phyloP scores from a whole-genome alignment of 2,797 vertebrate genomes.

The Silurus lanzhouensis region DNA sequence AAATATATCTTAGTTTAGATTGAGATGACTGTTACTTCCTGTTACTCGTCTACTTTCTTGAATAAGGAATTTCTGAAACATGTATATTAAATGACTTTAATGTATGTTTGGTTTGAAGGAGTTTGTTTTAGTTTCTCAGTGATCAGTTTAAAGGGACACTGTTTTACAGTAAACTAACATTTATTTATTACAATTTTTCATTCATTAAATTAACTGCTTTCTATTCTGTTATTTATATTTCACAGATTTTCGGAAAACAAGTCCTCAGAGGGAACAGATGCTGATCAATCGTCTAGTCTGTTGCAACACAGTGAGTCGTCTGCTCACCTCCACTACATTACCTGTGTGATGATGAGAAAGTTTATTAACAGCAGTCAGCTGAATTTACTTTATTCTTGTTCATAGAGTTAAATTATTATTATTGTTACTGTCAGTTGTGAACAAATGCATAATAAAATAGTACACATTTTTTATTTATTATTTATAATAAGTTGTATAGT shows the following conservation, averaged over 20 bases:
- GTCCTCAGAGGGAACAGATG: background rate
- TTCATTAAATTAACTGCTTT: too few species aligned
- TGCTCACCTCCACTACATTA: background rate
- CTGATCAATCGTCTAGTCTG: background rate
- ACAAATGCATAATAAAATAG: too few species aligned
- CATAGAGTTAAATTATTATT: too few species aligned
- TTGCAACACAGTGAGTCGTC: background rate
- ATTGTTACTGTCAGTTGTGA: too few species aligned
- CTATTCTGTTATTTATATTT: background rate
- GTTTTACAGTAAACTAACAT: background rate
- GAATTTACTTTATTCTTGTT: background rate
- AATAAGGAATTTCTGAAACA: background rate
- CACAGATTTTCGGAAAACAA: background rate
- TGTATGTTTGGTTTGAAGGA: background rate
- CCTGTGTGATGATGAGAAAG: background rate
- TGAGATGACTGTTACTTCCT: too few species aligned
- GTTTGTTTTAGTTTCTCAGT: background rate
- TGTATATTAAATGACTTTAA: too few species aligned
- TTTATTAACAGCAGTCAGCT: background rate
- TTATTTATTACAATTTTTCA: too few species aligned
- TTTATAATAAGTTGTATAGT: too few species aligned
- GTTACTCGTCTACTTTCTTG: too few species aligned
- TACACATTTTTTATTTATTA: too few species aligned
- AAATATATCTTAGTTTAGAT: too few species aligned
- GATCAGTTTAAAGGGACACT: background rate